Conservation (phyloP, 1,140 invertebrate species). For the Ostrea edulis region DNA sequence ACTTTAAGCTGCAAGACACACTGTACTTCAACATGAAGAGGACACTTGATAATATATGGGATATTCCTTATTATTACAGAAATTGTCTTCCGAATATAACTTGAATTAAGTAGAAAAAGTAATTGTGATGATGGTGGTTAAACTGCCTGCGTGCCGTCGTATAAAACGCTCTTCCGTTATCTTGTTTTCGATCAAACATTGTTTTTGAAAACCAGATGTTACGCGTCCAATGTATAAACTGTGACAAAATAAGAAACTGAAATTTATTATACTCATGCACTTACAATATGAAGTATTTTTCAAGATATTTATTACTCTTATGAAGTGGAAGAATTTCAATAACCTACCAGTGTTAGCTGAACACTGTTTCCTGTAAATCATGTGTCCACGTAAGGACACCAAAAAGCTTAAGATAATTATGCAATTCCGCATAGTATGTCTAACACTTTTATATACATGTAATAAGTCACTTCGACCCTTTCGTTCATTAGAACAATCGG, state of each 20-base stretch:
- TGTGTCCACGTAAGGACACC: no score
- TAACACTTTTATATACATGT: no score
- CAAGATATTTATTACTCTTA: no score
- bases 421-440: no score
- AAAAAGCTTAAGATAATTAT: no score
- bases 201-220: background rate
- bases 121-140: no score
- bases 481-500: no score
- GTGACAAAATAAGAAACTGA: background rate
- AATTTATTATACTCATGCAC: background rate
- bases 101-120: background rate
- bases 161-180: background rate
- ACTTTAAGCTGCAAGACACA: background rate
- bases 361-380: no score
- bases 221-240: background rate
- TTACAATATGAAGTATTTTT: no score
- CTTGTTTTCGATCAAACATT: background rate
- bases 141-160: background rate
- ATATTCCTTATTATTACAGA: background rate
- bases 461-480: no score
- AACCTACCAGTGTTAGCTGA: no score
- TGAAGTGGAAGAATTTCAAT: no score
- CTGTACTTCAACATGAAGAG: background rate
- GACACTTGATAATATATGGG: background rate
- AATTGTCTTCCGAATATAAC: background rate